These are phyloP conservation scores for Cheilosia soror DNA, from an alignment of 2,888 invertebrate genomes.

Conservation along the genomic window DNA sequence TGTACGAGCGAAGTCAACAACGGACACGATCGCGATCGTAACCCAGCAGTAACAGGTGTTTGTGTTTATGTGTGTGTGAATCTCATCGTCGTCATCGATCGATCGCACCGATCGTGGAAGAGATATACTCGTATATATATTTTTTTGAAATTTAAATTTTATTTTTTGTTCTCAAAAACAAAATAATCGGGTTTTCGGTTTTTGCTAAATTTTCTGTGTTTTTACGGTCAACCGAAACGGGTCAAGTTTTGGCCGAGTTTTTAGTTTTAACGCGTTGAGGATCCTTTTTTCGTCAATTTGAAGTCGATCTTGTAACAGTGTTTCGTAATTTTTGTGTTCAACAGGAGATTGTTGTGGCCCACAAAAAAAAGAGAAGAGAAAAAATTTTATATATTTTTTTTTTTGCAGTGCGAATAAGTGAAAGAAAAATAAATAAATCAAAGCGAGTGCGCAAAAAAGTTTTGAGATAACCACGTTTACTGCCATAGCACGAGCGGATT, in stretches of 20 bases:
- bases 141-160: slow-evolving; percentile 14
- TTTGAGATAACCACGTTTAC: slow-evolving; percentile 29
- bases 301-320: slow-evolving; percentile 47
- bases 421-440: slow-evolving; percentile 16
- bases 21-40: slow-evolving; percentile 71
- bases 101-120: slow-evolving; percentile 57
- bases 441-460: slow-evolving; percentile 41
- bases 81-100: slow-evolving; percentile 48
- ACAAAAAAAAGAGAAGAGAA: slow-evolving; percentile 6
- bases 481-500: slow-evolving; percentile 51
- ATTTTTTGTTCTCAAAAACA: slow-evolving; percentile 22
- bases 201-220: neutral
- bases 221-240: slow-evolving; percentile 25
- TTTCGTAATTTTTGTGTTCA: slow-evolving; percentile 43
- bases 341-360: neutral
- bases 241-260: neutral
- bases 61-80: slow-evolving; percentile 51
- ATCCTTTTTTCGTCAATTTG: slow-evolving; percentile 8
- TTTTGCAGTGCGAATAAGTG: slow-evolving; percentile 22
- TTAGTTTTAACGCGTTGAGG: neutral
- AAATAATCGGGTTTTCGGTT: neutral
- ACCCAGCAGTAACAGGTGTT: slow-evolving; percentile 62
- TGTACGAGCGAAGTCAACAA: slow-evolving; percentile 74
- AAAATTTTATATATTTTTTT: slow-evolving; percentile 4
- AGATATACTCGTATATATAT: slow-evolving; percentile 36